Evolutionary conservation across 2,888 invertebrate genomes (phyloP).

Genomic region (Campoplex capitator): DNA sequence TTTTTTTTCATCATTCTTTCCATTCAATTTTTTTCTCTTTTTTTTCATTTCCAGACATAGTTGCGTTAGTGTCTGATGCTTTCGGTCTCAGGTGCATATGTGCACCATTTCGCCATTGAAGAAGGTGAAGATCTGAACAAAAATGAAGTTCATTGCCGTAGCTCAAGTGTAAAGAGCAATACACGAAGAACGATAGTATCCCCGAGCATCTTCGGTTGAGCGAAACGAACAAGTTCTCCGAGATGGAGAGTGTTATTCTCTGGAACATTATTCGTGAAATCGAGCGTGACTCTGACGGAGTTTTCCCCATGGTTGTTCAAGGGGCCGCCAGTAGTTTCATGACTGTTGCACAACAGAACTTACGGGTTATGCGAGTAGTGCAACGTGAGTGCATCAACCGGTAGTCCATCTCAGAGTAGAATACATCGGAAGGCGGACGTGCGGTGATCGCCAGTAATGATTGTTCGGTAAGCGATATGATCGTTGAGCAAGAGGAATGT

Average conservation of each 20-base stretch:
- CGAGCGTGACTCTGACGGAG: conserved; percentile 56
- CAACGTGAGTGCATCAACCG: conserved; percentile 6
- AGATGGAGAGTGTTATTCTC: conserved; percentile 24
- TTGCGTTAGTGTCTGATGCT: background rate
- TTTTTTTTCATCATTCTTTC: background rate
- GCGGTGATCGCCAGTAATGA: conserved; percentile 7
- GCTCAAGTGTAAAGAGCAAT: conserved; percentile 38
- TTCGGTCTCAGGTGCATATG: background rate
- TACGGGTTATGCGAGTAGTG: conserved; percentile 2
- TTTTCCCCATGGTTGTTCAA: conserved; percentile 40
- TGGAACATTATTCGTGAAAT: conserved; percentile 59
- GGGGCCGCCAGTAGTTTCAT: conserved; percentile 34
- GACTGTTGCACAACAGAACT: conserved; percentile 36
- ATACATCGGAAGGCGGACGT: conserved; percentile 4
- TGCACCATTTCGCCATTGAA: background rate
- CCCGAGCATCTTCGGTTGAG: conserved; percentile 54
- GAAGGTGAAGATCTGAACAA: background rate
- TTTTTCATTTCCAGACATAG: no score
- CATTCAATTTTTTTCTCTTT: no score
- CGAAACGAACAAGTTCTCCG: conserved; percentile 65
- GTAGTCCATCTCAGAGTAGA: conserved; percentile 37
- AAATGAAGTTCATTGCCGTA: conserved; percentile 25
- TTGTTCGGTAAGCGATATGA: conserved; percentile 20
- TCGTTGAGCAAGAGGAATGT: conserved; percentile 7
- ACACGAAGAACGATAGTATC: conserved; percentile 51